Base-by-base conservation (phyloP, 2,797 vertebrate species). In the Hydrocynus forskahlii region DNA sequence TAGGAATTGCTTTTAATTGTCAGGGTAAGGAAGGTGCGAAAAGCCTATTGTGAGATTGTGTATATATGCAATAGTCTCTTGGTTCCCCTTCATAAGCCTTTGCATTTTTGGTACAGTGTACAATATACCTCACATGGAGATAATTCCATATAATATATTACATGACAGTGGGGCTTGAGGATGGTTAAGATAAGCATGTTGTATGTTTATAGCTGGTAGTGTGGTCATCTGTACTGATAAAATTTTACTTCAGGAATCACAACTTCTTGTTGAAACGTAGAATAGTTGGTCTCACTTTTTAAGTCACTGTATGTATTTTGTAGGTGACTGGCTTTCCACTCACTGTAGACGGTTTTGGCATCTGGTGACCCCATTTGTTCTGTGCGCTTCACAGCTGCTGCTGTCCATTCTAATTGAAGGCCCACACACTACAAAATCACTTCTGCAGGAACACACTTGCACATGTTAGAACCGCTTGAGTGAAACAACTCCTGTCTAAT, bases 331-430 rank as follows among this genome's bases (percentile, higher is more conserved):
- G 81, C 90, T 89, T 89, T 91, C 85, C 88, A 89, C 87, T 91
- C 89, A 73, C 84, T 55, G 84, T 83, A 81, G 86, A 86, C 78
- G 13, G 73, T 87, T 93, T 91, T 91, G 91, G 91, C 91, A 57
- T 91, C 91, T 78, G 76, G 83, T 87, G 88, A 91, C 89, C 86
- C 84, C 78, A 64, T 91, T 92, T 91, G 88, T 92, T 88, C 79
- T 86, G 73, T 76, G 85, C 76, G 84, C 86, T 77, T 89, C 88
- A 60, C 89, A 93, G 91, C 90, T 93, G 92, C 88, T 88, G 91
- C 91, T 87, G 89, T 92, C 91, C 59, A 81, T 93, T 84, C 73
- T 78, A 19, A 68, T 80, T 66, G 55, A 84, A 40, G 78, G 16
- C 66, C 23, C 38, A 19, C 48, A 72, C 57, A 63, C 40, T 83